phyloP scores from a whole-genome alignment of 2,113 vertebrate genomes.

The Mugil cephalus region DNA sequence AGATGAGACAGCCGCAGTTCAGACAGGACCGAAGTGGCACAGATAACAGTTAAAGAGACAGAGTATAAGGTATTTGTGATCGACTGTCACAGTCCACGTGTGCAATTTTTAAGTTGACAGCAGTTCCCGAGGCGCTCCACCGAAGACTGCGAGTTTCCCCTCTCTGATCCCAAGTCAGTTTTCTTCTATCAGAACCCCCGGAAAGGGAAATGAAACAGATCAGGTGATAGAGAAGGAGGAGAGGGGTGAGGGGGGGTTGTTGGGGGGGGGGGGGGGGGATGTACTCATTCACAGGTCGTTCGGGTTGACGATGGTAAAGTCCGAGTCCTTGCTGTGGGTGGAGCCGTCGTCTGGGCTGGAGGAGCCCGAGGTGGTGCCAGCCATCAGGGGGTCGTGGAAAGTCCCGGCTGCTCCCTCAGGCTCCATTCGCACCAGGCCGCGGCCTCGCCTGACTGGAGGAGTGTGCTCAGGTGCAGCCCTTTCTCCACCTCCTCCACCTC shows the following conservation, averaged over 20 bases:
- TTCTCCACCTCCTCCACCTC: constrained; percentile 11
- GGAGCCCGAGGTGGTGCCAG: constrained; percentile 86
- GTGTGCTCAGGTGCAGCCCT: constrained; percentile 14
- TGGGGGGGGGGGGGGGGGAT: neutral
- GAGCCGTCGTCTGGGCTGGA: constrained; percentile 95
- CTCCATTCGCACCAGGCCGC: constrained; percentile 72
- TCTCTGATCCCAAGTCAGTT: constrained; percentile 34
- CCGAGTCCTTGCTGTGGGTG: constrained; percentile 97
- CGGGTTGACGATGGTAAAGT: constrained; percentile 97
- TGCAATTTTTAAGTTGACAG: constrained; percentile 65
- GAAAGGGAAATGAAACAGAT: constrained; percentile 10
- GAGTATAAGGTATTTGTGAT: constrained; percentile 44
- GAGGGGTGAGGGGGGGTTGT: neutral
- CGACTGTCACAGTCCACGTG: constrained; percentile 66
- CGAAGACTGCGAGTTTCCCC: constrained; percentile 9
- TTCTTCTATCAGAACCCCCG: constrained; percentile 18
- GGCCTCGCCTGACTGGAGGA: constrained; percentile 66
- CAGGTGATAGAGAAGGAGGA: constrained; percentile 10
- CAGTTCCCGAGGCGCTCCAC: constrained; percentile 14
- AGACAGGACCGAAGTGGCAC: constrained; percentile 59
- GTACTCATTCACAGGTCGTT: constrained; percentile 84
- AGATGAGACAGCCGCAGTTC: constrained; percentile 60
- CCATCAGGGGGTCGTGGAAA: constrained; percentile 92
- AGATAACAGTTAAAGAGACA: constrained; percentile 53
- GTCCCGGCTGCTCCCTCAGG: constrained; percentile 77